Base-by-base conservation (phyloP, 2,888 invertebrate genomes). In the Calliphora vomitoria region DNA sequence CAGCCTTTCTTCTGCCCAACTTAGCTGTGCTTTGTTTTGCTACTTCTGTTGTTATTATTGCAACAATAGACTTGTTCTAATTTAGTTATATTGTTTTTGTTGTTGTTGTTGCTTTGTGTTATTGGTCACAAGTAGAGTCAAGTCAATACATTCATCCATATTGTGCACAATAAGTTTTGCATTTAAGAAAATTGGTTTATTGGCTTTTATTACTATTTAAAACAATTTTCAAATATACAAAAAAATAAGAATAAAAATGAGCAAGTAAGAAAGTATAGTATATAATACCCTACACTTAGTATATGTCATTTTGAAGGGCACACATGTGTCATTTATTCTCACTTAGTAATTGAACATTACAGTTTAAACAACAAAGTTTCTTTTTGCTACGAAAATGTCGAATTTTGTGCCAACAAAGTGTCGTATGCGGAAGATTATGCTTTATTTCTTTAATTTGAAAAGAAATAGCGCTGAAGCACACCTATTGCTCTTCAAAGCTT, bases 101-200 rank as follows among this genome's bases (percentile, higher is more conserved):
- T 80, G 44, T 11, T 82, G 15, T 47, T 85, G 41, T 5, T 64
- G 38, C n/a, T 53, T 75, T 69, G 11, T 66, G 11, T 15, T 75
- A 60, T 41, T 66, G 76, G 64, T 78, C 75, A 10, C 58, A 71
- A 82, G 47, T 35, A 35, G 35, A 35, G 35, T 35, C 35, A 35
- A 76, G 76, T 71, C 69, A 78, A 71, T 76, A 76, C 50, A n/a
- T 50, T 75, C 66, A 6, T n/a, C 6, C 13, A 13, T 6, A 71
- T 55, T 62, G 20, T 15, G 25, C 15, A 76, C 62, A 83, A 76
- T 82, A 71, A 53, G 41, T 83, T 83, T 82, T 69, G 25, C 69
- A 75, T 75, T 69, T 79, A 79, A 79, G 62, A 79, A 75, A 82
- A 82, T 79, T 79, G 79, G 74, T 75, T 79, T 69, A 75, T 82